Evolutionary conservation across 2,113 vertebrate species (phyloP).

Genomic region (Lasiurus borealis): DNA sequence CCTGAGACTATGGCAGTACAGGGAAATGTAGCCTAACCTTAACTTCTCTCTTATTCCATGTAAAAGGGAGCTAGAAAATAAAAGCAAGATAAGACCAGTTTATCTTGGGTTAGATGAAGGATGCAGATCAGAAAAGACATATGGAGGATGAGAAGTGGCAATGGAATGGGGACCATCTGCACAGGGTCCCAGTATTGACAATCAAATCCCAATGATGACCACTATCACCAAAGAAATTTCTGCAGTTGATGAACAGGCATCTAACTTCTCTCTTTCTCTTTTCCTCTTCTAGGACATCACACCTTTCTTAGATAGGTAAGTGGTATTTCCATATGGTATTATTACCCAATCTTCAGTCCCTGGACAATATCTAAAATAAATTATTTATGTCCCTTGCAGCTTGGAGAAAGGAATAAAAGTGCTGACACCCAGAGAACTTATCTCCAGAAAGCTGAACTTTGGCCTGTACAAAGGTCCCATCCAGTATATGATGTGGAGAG

Average conservation of each 20-base stretch:
- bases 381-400: slow-evolving; percentile 51
- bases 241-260: slow-evolving; percentile 7
- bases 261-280: slow-evolving; percentile 55
- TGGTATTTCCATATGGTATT: slow-evolving; percentile 1
- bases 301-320: slow-evolving; percentile 57
- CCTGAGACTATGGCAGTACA: neutral
- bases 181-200: neutral
- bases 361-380: slow-evolving; percentile 44
- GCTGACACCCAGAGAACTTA: slow-evolving; percentile 2
- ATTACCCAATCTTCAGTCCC: neutral
- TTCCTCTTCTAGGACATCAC: slow-evolving; percentile 72
- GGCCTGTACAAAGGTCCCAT: slow-evolving; percentile 78
- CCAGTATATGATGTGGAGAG: slow-evolving; percentile 74
- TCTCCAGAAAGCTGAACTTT: slow-evolving; percentile 59
- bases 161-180: neutral
- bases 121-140: slow-evolving; percentile 14
- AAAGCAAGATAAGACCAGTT: slow-evolving; percentile 8
- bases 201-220: neutral
- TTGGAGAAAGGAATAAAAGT: slow-evolving; percentile 57
- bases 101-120: neutral
- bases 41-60: neutral
- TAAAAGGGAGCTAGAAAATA: slow-evolving; percentile 49
- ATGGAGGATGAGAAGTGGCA: neutral
- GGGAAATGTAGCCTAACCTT: slow-evolving; percentile 21
- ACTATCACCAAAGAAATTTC: slow-evolving; percentile 18